Conservation (phyloP, 2,888 invertebrate species). For the Aphodius granarius region DNA sequence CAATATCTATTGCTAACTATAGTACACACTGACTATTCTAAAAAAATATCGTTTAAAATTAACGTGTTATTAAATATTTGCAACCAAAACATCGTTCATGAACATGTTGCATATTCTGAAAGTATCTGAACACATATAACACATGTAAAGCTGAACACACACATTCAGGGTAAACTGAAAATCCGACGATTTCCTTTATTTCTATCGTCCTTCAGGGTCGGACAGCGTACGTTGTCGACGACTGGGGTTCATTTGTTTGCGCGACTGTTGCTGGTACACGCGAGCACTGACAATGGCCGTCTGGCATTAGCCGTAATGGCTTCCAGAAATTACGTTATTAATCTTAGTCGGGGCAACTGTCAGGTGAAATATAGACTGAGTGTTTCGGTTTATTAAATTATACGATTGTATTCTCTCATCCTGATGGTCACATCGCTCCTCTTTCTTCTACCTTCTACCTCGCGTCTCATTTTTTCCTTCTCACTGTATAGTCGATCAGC, state of each 20-base stretch:
- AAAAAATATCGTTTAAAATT: too few species aligned
- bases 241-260: neutral
- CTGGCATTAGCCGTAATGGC: slow-evolving; percentile 47
- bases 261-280: slow-evolving; percentile 26
- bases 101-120: too few species aligned
- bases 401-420: slow-evolving; percentile 32
- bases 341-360: slow-evolving; percentile 49
- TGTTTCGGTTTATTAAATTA: slow-evolving; percentile 49
- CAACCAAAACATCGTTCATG: too few species aligned
- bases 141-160: too few species aligned
- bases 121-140: too few species aligned
- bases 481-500: neutral
- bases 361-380: slow-evolving; percentile 50
- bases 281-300: slow-evolving; percentile 46
- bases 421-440: neutral
- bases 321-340: slow-evolving; percentile 51
- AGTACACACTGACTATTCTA: too few species aligned
- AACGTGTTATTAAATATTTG: too few species aligned
- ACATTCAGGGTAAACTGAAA: neutral
- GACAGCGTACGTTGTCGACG: neutral
- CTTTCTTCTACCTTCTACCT: neutral
- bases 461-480: neutral
- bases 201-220: neutral
- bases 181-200: neutral
- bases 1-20: too few species aligned